These are phyloP conservation scores for Scotopteryx bipunctaria DNA, from an alignment of 2,888 invertebrate species.

Conservation along the genomic window DNA sequence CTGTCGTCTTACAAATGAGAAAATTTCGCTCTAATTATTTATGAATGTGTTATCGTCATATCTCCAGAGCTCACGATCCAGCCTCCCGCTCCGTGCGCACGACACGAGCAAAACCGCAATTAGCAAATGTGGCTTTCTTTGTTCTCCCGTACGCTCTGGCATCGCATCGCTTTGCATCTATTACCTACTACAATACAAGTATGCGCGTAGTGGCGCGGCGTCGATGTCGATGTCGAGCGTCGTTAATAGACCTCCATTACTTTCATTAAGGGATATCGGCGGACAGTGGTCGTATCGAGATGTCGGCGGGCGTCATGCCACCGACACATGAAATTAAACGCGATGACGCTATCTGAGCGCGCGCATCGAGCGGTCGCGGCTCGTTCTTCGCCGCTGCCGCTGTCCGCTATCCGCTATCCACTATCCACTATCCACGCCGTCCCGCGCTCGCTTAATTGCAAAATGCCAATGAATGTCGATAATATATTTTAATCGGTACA, in stretches of 20 bases:
- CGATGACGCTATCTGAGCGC: conserved; percentile 78
- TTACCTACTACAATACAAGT: conserved; percentile 65
- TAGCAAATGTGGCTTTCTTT: conserved; percentile 83
- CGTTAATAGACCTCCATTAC: conserved; percentile 82
- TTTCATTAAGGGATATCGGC: conserved; percentile 81
- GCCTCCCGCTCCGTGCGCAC: conserved; percentile 79
- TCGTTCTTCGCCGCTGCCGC: conserved; percentile 49
- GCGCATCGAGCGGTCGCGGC: conserved; percentile 59
- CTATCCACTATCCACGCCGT: conserved; percentile 51
- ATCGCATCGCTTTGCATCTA: conserved; percentile 70
- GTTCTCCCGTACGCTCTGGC: conserved; percentile 80
- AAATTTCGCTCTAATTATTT: conserved; percentile 84
- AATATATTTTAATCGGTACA: conserved; percentile 73
- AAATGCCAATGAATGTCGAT: conserved; percentile 77
- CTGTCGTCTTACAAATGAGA: conserved; percentile 83
- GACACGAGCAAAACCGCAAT: conserved; percentile 83
- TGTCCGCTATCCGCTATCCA: conserved; percentile 19
- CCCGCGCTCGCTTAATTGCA: conserved; percentile 73
- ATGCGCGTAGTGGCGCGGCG: conserved; percentile 41
- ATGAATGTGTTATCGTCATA: conserved; percentile 84
- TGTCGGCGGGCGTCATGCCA: conserved; percentile 76
- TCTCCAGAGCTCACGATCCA: conserved; percentile 80
- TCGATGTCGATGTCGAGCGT: conserved; percentile 63
- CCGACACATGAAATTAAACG: conserved; percentile 80
- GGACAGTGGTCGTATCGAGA: conserved; percentile 78